phyloP scores from a whole-genome alignment of 1,140 invertebrate species.

The Heliconius congener region DNA sequence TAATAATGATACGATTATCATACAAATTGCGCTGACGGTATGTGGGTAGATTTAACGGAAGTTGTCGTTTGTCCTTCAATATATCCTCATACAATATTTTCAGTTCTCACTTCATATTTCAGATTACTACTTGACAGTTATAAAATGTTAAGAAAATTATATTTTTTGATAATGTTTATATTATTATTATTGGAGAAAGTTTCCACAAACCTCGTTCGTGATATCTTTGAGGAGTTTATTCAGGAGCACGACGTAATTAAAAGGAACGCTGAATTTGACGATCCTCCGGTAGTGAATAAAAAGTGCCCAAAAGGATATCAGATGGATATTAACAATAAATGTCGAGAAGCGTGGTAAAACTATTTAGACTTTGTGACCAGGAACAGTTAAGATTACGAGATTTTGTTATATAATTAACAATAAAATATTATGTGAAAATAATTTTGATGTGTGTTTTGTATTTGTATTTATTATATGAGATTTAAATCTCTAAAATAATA shows the following conservation, averaged over 20 bases:
- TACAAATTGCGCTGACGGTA: constrained; percentile 5
- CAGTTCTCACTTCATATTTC: background rate
- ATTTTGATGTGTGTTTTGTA: no score
- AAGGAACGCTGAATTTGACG: constrained; percentile 47
- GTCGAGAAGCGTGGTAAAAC: constrained; percentile 64
- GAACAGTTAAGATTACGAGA: no score
- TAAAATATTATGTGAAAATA: no score
- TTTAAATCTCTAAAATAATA: no score
- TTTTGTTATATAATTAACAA: no score
- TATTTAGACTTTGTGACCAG: background rate
- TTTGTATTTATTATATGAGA: no score
- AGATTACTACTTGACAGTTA: background rate
- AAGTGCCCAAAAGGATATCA: constrained; percentile 54
- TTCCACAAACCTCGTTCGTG: constrained; percentile 37
- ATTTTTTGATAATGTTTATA: constrained; percentile 22
- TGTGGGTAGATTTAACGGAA: constrained; percentile 34
- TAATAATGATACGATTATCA: background rate
- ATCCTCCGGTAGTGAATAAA: constrained; percentile 47
- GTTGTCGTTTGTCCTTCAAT: constrained; percentile 35
- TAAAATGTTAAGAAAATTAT: constrained; percentile 44
- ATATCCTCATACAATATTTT: constrained; percentile 24
- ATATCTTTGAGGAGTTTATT: constrained; percentile 33
- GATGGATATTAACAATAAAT: constrained; percentile 51
- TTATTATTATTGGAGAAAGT: constrained; percentile 28
- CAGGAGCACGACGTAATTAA: constrained; percentile 51